phyloP scores from a whole-genome alignment of 2,888 invertebrate species.

The Luperina nickerlii region DNA sequence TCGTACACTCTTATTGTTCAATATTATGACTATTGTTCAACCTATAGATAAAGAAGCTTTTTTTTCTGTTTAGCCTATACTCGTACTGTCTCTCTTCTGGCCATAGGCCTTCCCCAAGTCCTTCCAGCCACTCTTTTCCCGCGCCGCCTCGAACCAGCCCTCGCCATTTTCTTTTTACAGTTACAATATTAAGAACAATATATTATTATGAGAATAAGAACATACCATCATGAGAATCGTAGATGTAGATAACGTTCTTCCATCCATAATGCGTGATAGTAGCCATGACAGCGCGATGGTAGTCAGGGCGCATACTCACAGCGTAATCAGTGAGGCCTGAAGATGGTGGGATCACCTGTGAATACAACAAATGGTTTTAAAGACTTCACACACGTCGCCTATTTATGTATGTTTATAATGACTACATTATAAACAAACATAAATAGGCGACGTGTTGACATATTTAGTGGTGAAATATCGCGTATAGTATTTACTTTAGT shows the following conservation, averaged over 20 bases:
- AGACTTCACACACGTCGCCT: background rate
- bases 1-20: background rate
- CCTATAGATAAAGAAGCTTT: background rate
- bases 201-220: conserved; percentile 55
- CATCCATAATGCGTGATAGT: conserved; percentile 97
- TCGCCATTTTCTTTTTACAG: background rate
- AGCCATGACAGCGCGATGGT: conserved; percentile 98
- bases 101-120: too few relatives aligned
- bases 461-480: background rate
- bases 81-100: background rate
- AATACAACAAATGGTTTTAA: conserved; percentile 30
- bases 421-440: too few relatives aligned
- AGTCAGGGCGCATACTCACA: conserved; percentile 98
- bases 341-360: conserved; percentile 95
- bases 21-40: background rate
- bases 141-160: background rate
- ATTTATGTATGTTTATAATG: background rate
- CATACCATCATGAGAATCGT: conserved; percentile 97
- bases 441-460: background rate
- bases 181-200: background rate
- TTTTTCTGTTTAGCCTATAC: background rate
- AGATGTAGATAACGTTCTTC: conserved; percentile 96
- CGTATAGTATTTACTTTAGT: background rate
- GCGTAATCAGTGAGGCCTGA: conserved; percentile 97
- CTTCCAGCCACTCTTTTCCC: too few relatives aligned